phyloP scores from a whole-genome alignment of 2,113 vertebrate species.

The Pagrus major region DNA sequence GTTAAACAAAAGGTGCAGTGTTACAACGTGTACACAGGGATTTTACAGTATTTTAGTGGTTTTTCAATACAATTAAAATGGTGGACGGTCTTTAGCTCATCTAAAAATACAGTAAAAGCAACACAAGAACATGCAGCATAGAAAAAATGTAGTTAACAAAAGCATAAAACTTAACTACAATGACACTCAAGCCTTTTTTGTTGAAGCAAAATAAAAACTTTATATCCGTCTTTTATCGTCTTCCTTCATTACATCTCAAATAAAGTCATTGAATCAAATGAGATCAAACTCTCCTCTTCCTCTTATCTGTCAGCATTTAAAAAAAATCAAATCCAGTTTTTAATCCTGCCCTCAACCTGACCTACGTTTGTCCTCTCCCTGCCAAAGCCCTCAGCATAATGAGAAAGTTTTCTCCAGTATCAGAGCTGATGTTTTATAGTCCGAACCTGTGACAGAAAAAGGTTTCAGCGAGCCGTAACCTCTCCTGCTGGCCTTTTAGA shows the following conservation, averaged over 20 bases:
- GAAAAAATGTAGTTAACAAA: not conserved
- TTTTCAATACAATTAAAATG: not conserved
- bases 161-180: no score
- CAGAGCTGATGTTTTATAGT: constrained; percentile 3
- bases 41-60: not conserved
- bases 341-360: constrained; percentile 33
- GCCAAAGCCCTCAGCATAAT: constrained; percentile 1
- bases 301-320: not conserved
- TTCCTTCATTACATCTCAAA: constrained; percentile 6
- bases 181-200: no score
- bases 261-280: not conserved
- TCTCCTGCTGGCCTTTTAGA: constrained; percentile 22
- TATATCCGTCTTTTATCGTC: not conserved
- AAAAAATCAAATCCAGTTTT: constrained; percentile 30
- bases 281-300: constrained; percentile 11
- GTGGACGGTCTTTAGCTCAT: no score
- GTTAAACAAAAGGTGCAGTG: not conserved
- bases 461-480: not conserved
- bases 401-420: constrained; percentile 9
- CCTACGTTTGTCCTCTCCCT: constrained; percentile 10
- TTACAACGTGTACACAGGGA: not conserved
- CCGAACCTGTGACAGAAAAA: not conserved
- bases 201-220: constrained; percentile 9
- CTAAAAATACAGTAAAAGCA: not conserved
- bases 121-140: not conserved